Base-by-base conservation (phyloP, 2,113 vertebrate genomes). In the Uropsilus gracilis region DNA sequence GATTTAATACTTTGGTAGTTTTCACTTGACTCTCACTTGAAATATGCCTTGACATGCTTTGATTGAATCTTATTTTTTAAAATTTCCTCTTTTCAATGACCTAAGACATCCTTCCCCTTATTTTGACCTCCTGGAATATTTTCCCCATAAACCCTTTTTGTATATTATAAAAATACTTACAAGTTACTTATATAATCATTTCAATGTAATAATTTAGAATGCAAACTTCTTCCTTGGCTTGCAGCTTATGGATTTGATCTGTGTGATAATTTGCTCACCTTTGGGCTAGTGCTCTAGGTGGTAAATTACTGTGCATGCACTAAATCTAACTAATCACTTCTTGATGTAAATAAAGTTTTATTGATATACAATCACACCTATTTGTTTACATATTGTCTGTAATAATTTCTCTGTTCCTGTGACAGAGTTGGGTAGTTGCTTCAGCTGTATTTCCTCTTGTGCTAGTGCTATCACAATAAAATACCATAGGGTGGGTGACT, bases 271-370 rank as follows among this genome's bases (percentile, higher is more conserved):
- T 81, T 66, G 6, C 68, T 86, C 71, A 83, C 34, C 17, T 5
- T 9, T 72, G n/a, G 37, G 78, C 30, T 94, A 63, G 24, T 44
- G 34, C 14, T 76, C 59, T 12, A 37, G 24, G 39, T 59, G 13
- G 34, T 12, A 50, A 69, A 68, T 7, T 88, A n/a, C 18, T 84
- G 5, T 32, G 10, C n/a, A 9, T 87, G 61, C 17, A n/a, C 16
- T 20, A 68, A 86, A 86, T 64, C 22, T 92, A 64, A 48, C n/a
- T 26, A 88, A 13, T 0, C 3, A 8, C 30, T 78, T 30, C 13
- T 53, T 63, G 90, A 87, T 92, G 44, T 69, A 57, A 96, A 92
- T 87, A 46, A 61, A 89, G 18, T 86, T 90, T 82, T 77, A 57
- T 42, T 46, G 37, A 50, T 1, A 71, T 32, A 57, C 2, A 39